Evolutionary conservation across 35 echinoderm and acorn worm species (phyloP).

Genomic region (Stichopus chloronotus): DNA sequence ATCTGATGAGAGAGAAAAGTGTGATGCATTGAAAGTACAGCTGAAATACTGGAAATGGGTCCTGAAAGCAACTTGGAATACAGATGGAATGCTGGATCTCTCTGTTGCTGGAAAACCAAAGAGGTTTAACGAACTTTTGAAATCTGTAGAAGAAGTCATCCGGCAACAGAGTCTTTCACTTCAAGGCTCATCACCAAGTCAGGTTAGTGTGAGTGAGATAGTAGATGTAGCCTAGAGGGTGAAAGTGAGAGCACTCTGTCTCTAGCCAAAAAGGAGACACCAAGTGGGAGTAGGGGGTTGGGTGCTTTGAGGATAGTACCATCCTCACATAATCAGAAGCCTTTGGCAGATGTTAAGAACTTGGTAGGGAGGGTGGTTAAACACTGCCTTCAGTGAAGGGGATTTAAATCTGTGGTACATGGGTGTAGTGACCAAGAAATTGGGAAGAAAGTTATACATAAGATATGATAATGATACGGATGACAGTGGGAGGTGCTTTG

Average conservation of each 20-base stretch:
- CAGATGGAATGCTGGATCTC: not conserved
- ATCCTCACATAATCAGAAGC: not conserved
- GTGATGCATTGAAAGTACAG: not conserved
- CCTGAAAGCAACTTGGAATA: not conserved
- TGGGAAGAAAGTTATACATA: not conserved
- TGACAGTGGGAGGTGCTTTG: not conserved
- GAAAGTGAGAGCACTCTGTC: conserved; percentile 13
- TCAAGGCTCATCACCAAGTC: too few species aligned
- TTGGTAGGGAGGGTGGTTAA: not conserved
- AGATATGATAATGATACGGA: conserved; percentile 42
- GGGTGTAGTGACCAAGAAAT: not conserved
- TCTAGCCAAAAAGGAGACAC: not conserved
- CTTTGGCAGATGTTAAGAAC: not conserved
- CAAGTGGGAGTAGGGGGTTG: not conserved
- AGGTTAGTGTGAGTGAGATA: not conserved
- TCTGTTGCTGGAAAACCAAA: not conserved
- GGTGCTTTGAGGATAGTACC: not conserved
- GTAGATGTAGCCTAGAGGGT: not conserved
- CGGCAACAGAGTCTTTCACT: not conserved
- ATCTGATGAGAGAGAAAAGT: conserved; percentile 1
- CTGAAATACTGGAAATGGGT: not conserved
- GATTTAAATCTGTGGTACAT: not conserved
- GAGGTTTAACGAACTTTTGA: not conserved
- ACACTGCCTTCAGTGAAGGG: not conserved
- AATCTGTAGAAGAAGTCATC: conserved; percentile 3